phyloP scores from a whole-genome alignment of 2,888 invertebrate genomes.

The Mayetiola destructor region DNA sequence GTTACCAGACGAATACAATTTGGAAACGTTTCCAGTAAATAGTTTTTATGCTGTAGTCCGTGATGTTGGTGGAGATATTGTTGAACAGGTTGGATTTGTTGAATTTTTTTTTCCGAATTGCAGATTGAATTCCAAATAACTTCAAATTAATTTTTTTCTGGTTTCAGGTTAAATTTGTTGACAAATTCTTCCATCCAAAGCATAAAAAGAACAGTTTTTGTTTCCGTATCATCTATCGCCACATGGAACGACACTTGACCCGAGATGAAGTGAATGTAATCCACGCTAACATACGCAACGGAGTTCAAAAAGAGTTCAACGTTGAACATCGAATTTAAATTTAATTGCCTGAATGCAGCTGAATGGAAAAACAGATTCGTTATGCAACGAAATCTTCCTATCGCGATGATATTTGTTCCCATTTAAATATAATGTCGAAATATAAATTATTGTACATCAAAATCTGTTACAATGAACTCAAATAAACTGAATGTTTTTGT shows the following conservation, averaged over 20 bases:
- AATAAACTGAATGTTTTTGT: too few species aligned
- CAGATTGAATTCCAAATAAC: too few species aligned
- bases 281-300: conserved; percentile 59
- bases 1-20: conserved; percentile 52
- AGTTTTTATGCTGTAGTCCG: conserved; percentile 90
- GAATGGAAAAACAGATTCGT: too few species aligned
- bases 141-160: conserved; percentile 9
- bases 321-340: conserved; percentile 21
- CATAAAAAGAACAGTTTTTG: conserved; percentile 69
- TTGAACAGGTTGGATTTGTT: conserved; percentile 60
- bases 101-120: conserved; percentile 6
- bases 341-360: too few species aligned
- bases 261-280: conserved; percentile 74
- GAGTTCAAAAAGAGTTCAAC: conserved; percentile 34
- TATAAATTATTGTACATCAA: too few species aligned
- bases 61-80: conserved; percentile 73
- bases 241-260: conserved; percentile 76
- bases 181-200: conserved; percentile 78
- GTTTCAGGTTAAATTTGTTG: conserved; percentile 59
- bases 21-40: conserved; percentile 52
- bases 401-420: too few species aligned
- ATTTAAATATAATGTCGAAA: too few species aligned
- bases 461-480: too few species aligned
- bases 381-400: too few species aligned
- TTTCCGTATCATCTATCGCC: conserved; percentile 84